Evolutionary conservation across 92 coral and sea anemone genomes (phyloP).

Genomic region (Paragorgia papillata): DNA sequence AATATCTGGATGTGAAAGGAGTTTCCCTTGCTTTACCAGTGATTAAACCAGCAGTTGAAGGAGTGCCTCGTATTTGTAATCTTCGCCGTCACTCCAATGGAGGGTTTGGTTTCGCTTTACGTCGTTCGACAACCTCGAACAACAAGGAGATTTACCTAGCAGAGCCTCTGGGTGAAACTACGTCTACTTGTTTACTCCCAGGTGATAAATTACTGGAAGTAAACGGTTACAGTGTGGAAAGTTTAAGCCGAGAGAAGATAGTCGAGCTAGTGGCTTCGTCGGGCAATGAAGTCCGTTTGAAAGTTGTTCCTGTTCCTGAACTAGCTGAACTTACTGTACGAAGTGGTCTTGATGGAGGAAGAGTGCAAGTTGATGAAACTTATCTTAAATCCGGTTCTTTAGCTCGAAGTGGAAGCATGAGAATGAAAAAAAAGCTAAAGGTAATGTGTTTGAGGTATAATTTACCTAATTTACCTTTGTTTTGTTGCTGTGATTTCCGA

Average conservation of each 20-base stretch:
- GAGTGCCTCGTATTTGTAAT: constrained; percentile 74
- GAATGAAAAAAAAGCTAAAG: constrained; percentile 93
- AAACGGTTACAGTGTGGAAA: constrained; percentile 84
- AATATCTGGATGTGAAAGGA: constrained; percentile 76
- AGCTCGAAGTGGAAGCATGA: constrained; percentile 94
- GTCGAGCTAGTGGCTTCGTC: constrained; percentile 92
- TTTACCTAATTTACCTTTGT: no score
- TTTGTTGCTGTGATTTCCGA: no score
- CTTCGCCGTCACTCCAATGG: constrained; percentile 82
- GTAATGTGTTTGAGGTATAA: no score
- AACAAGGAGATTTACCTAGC: constrained; percentile 80
- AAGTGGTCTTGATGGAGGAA: constrained; percentile 91
- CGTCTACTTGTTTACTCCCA: constrained; percentile 73
- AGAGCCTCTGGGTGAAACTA: constrained; percentile 85
- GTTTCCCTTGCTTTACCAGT: constrained; percentile 87
- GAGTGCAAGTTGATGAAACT: constrained; percentile 88
- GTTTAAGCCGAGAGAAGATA: constrained; percentile 82
- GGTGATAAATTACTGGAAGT: constrained; percentile 96
- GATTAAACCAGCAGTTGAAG: constrained; percentile 80
- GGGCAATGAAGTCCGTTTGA: constrained; percentile 86
- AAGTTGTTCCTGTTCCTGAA: constrained; percentile 94
- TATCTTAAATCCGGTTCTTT: constrained; percentile 89
- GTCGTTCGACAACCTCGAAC: constrained; percentile 74
- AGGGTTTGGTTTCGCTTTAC: constrained; percentile 96
- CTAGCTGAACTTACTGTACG: constrained; percentile 91